phyloP scores from a whole-genome alignment of 2,888 invertebrate genomes.

The Eurytoma californica region DNA sequence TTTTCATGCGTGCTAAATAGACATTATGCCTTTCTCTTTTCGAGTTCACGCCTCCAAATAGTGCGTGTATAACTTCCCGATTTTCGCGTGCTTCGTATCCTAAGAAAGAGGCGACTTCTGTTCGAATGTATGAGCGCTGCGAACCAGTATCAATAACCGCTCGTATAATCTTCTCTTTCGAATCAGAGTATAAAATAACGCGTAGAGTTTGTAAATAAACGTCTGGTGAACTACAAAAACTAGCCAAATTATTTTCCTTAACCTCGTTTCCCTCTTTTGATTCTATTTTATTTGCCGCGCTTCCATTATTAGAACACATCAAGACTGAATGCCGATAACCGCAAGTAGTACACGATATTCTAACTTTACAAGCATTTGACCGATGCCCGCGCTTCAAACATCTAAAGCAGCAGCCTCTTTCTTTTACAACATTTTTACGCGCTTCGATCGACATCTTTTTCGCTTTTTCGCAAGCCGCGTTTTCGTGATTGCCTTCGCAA shows the following conservation, averaged over 20 bases:
- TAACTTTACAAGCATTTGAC: slow-evolving; percentile 57
- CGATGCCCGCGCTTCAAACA: slow-evolving; percentile 61
- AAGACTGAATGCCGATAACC: slow-evolving; percentile 57
- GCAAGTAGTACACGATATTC: slow-evolving; percentile 59
- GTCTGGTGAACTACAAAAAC: slow-evolving; percentile 33
- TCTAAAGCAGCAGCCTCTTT: slow-evolving; percentile 59
- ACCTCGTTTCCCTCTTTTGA: no score
- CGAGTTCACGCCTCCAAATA: slow-evolving; percentile 59
- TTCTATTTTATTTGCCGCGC: slow-evolving; percentile 7
- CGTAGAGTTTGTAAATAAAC: slow-evolving; percentile 59
- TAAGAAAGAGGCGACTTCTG: slow-evolving; percentile 54
- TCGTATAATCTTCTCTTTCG: slow-evolving; percentile 49
- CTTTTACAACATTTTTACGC: slow-evolving; percentile 52
- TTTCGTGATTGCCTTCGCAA: slow-evolving; percentile 59
- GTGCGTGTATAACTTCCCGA: slow-evolving; percentile 54
- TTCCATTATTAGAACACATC: slow-evolving; percentile 53
- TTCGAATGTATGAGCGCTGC: slow-evolving; percentile 59
- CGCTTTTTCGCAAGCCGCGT: slow-evolving; percentile 55
- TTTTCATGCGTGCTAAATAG: slow-evolving; percentile 54
- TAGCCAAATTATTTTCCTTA: slow-evolving; percentile 40
- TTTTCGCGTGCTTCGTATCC: slow-evolving; percentile 53
- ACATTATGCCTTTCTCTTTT: slow-evolving; percentile 50
- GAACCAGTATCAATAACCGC: slow-evolving; percentile 60
- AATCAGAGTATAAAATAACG: slow-evolving; percentile 57
- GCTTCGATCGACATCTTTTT: slow-evolving; percentile 56